A percentile compares a stretch with the other conserved stretches of the same genome.
Conservation (phyloP, 2,113 vertebrate genomes). For the Pogonocichla stellata region DNA sequence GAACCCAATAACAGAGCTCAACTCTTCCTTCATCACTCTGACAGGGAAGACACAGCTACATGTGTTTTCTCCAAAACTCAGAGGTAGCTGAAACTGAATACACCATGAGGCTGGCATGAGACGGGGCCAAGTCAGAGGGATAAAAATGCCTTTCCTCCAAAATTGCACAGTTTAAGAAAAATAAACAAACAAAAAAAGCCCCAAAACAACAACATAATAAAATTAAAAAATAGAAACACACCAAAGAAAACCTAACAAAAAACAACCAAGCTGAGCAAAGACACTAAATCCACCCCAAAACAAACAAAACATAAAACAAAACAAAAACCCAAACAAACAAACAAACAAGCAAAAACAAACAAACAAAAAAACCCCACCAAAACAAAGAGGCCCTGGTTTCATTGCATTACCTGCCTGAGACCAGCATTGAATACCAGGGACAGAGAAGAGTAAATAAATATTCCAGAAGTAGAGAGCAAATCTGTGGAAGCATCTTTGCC, state of each 20-base stretch:
- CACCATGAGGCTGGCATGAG: neutral
- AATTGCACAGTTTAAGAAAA: neutral
- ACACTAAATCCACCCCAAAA: neutral
- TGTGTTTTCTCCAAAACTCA: neutral
- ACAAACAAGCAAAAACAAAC: too few species aligned
- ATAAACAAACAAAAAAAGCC: neutral
- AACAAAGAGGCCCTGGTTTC: too few species aligned
- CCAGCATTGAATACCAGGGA: neutral
- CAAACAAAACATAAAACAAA: fast-evolving
- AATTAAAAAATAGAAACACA: neutral
- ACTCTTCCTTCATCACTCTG: fast-evolving
- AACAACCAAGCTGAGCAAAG: neutral
- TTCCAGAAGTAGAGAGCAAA: neutral
- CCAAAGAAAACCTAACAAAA: too few species aligned
- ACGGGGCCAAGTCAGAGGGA: neutral
- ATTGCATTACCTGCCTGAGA: neutral
- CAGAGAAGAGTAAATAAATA: neutral
- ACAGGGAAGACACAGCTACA: neutral
- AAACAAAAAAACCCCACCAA: too few species aligned
- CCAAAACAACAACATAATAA: neutral
- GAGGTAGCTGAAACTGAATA: neutral
- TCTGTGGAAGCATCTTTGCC: neutral
- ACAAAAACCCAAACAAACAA: fast-evolving
- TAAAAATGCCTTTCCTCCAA: neutral
- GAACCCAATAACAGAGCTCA: neutral